phyloP scores from a whole-genome alignment of 2,797 vertebrate species.

The Acestrorhynchus altus region DNA sequence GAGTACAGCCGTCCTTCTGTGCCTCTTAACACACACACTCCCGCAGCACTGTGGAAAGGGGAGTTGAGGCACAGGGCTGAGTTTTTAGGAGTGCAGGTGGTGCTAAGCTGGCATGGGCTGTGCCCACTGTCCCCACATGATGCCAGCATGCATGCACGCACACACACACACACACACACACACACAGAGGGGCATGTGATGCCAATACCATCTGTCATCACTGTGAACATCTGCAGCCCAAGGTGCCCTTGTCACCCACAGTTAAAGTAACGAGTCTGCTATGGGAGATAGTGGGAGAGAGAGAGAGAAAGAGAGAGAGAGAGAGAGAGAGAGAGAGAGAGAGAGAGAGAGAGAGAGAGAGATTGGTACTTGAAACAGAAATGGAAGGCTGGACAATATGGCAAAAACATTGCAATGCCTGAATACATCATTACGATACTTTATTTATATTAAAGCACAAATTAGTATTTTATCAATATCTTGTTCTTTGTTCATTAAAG shows the following conservation, averaged over 20 bases:
- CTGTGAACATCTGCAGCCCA: conserved; percentile 94
- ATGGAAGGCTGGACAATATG: no score
- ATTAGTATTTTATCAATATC: no score
- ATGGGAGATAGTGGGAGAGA: conserved; percentile 57
- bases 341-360: conserved; percentile 62
- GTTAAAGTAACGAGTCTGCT: conserved; percentile 94
- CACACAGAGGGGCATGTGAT: conserved; percentile 51
- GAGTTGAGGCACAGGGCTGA: conserved; percentile 46
- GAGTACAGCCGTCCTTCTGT: conserved; percentile 2
- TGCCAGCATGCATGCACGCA: conserved; percentile 53
- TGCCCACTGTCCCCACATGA: conserved; percentile 54
- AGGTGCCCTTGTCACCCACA: conserved; percentile 96
- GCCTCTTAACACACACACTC: background rate
- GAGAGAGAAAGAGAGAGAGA: conserved; percentile 39
- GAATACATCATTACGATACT: no score
- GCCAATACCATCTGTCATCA: conserved; percentile 88
- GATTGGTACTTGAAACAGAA: background rate
- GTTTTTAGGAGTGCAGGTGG: conserved; percentile 59
- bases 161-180: conserved; percentile 48
- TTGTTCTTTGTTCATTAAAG: no score
- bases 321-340: conserved; percentile 27
- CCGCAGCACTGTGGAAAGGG: conserved; percentile 22
- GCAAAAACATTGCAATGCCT: no score
- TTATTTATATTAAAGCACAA: no score
- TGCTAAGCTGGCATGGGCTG: conserved; percentile 56